These are phyloP conservation scores for Halcyon chelicuti DNA, from an alignment of 2,797 vertebrate species.

Conservation along the genomic window DNA sequence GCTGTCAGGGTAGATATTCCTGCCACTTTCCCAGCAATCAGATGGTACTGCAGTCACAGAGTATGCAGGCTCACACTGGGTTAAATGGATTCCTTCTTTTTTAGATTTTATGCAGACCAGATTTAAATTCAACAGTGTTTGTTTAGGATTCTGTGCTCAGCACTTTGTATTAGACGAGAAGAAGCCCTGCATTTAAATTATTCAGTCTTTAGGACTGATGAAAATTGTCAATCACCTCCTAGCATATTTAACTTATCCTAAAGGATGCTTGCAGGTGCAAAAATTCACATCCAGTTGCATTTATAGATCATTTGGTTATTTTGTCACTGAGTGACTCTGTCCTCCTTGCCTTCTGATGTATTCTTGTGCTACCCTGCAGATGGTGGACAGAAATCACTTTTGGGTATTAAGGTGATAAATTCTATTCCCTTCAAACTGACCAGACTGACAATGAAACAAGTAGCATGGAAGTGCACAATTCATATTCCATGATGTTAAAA, in stretches of 20 bases:
- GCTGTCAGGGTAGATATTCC: background rate
- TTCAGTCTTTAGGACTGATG: conserved; percentile 44
- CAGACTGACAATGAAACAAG: background rate
- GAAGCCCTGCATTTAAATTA: conserved; percentile 38
- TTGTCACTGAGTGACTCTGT: background rate
- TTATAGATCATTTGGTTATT: background rate
- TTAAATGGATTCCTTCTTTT: background rate
- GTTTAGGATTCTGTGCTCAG: conserved; percentile 56
- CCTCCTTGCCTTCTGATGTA: background rate
- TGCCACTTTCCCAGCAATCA: background rate
- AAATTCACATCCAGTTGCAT: background rate
- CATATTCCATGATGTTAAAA: background rate
- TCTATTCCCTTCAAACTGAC: background rate
- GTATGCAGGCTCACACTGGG: background rate
- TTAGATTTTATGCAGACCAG: background rate
- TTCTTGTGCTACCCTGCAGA: background rate
- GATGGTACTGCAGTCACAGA: background rate
- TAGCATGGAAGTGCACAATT: background rate
- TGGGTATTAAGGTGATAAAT: background rate
- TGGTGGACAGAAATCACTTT: background rate
- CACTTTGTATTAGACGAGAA: conserved; percentile 39
- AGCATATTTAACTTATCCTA: conserved; percentile 29
- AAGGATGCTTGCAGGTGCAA: conserved; percentile 48
- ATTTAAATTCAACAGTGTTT: conserved; percentile 45
- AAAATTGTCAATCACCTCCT: conserved; percentile 53